Evolutionary conservation across 2,888 invertebrate genomes (phyloP).

Genomic region (Pristionchus mayeri): DNA sequence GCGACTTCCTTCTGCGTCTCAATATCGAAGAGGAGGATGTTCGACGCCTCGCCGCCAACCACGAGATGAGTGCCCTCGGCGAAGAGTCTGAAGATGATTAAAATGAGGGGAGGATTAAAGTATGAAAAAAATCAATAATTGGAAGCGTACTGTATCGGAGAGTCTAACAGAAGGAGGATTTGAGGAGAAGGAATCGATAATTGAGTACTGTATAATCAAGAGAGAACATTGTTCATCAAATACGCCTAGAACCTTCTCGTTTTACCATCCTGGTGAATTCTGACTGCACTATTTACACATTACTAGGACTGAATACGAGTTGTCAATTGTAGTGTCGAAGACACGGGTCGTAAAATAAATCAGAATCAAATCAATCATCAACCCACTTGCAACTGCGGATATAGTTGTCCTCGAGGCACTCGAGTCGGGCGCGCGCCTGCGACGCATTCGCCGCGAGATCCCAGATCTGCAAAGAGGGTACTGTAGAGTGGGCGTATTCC

Average conservation of each 20-base stretch:
- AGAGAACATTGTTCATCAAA: no score
- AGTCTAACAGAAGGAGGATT: no score
- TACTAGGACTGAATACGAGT: no score
- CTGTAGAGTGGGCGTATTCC: not conserved
- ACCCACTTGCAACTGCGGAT: slow-evolving; percentile 91
- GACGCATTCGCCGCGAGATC: slow-evolving; percentile 1
- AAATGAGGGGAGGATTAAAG: no score
- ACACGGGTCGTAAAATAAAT: no score
- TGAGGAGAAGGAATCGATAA: no score
- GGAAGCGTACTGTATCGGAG: no score
- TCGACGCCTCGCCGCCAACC: slow-evolving; percentile 96
- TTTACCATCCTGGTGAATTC: no score
- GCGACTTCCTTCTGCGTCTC: slow-evolving; percentile 77
- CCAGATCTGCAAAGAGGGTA: slow-evolving; percentile 16
- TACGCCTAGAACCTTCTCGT: no score
- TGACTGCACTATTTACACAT: no score
- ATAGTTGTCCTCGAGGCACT: slow-evolving; percentile 88
- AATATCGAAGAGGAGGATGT: slow-evolving; percentile 95
- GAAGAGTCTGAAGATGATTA: slow-evolving; percentile 86
- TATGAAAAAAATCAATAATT: not conserved
- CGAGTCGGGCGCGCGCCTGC: slow-evolving; percentile 7
- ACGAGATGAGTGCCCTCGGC: slow-evolving; percentile 94
- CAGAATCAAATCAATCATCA: slow-evolving; percentile 63
- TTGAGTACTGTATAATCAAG: no score
- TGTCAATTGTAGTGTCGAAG: no score